Evolutionary conservation across 1,140 invertebrate genomes (phyloP).

Genomic region (Galendromus occidentalis): DNA sequence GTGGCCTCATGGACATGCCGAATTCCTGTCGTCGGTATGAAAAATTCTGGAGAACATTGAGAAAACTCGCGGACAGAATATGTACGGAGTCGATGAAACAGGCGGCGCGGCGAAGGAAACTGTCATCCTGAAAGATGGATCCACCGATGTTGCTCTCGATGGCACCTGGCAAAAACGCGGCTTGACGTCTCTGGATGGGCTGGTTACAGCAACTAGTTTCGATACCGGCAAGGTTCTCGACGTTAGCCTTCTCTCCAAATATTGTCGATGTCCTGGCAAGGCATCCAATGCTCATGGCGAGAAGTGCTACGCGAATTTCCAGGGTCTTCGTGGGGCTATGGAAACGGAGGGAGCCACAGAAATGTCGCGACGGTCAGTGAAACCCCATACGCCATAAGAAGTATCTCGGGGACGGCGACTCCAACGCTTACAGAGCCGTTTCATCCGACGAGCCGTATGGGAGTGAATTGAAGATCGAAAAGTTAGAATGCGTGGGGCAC

Average conservation of each 20-base stretch:
- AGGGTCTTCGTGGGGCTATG: slow-evolving; percentile 15
- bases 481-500: too few relatives aligned
- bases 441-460: background rate
- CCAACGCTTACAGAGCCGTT: slow-evolving; percentile 15
- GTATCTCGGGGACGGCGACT: too few relatives aligned
- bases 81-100: background rate
- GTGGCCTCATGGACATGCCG: too few relatives aligned
- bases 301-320: slow-evolving; percentile 14
- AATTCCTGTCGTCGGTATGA: too few relatives aligned
- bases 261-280: slow-evolving; percentile 14
- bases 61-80: background rate
- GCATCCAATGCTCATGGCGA: too few relatives aligned
- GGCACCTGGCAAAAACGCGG: slow-evolving; percentile 19
- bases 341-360: slow-evolving; percentile 15
- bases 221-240: slow-evolving; percentile 19
- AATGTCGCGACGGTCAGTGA: slow-evolving; percentile 15
- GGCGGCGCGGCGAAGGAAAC: slow-evolving; percentile 9
- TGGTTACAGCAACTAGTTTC: slow-evolving; percentile 17
- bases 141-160: slow-evolving; percentile 15
- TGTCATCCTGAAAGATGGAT: background rate
- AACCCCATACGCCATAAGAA: slow-evolving; percentile 14
- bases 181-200: slow-evolving; percentile 17
- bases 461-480: background rate
- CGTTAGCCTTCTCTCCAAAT: slow-evolving; percentile 14
- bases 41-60: too few relatives aligned